Conservation (phyloP, 1,140 invertebrate species). For the Chrysomallon squamiferum region DNA sequence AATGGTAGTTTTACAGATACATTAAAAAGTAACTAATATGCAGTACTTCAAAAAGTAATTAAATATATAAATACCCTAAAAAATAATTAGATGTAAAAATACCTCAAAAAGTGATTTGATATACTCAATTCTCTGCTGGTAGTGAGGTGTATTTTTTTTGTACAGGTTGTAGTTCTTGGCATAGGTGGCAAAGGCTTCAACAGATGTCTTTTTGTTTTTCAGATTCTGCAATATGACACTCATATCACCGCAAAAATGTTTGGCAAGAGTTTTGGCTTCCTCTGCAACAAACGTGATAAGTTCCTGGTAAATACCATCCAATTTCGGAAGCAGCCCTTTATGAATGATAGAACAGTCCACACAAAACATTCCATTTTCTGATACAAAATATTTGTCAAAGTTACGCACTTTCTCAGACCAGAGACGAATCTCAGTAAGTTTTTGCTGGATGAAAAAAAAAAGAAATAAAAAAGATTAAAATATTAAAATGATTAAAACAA, state of each 20-base stretch:
- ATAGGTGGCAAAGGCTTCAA: constrained; percentile 57
- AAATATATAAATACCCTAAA: too few relatives aligned
- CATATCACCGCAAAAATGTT: constrained; percentile 55
- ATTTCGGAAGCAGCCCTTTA: constrained; percentile 49
- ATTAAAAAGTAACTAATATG: too few relatives aligned
- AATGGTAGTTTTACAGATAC: too few relatives aligned
- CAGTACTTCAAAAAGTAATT: too few relatives aligned
- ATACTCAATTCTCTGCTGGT: constrained; percentile 57
- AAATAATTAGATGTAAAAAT: too few relatives aligned
- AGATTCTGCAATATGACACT: constrained; percentile 51
- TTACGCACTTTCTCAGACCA: constrained; percentile 58
- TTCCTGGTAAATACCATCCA: constrained; percentile 58
- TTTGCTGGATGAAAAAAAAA: constrained; percentile 53
- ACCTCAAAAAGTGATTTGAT: constrained; percentile 63
- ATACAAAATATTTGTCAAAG: constrained; percentile 55
- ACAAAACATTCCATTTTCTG: constrained; percentile 57
- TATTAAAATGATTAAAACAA: background rate
- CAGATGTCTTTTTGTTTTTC: constrained; percentile 47
- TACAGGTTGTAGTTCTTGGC: constrained; percentile 56
- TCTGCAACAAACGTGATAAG: constrained; percentile 56
- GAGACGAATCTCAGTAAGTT: constrained; percentile 53
- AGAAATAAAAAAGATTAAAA: background rate
- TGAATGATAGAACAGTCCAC: constrained; percentile 57
- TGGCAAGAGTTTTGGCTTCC: constrained; percentile 45
- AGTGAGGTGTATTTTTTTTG: constrained; percentile 53